Evolutionary conservation across 1,140 invertebrate species (phyloP).

Genomic region (Pachyrhynchus sulphureomaculatus): DNA sequence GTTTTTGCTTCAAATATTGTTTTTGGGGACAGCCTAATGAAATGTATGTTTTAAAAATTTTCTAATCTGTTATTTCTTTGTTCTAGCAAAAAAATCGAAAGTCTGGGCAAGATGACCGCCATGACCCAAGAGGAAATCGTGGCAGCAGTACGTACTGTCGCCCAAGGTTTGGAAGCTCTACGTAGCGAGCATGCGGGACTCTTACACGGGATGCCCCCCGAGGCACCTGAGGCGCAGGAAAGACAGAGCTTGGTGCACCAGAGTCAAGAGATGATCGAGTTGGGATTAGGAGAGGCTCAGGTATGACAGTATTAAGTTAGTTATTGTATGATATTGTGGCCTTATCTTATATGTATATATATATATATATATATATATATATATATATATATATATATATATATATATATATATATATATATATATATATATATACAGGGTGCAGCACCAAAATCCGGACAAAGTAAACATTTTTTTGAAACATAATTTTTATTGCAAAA

Average conservation of each 20-base stretch:
- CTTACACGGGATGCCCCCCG: constrained; percentile 74
- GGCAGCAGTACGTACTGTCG: constrained; percentile 91
- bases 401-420: no score
- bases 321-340: no score
- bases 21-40: no score
- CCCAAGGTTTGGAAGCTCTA: constrained; percentile 92
- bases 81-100: constrained; percentile 84
- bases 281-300: constrained; percentile 94
- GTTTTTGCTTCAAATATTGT: neutral
- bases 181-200: constrained; percentile 92
- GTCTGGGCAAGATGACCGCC: constrained; percentile 94
- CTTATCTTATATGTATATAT: no score
- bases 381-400: no score
- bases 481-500: no score
- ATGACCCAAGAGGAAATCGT: constrained; percentile 99
- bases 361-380: no score
- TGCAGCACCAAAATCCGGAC: no score
- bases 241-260: constrained; percentile 78
- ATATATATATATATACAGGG: no score
- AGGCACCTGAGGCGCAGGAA: constrained; percentile 53
- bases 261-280: constrained; percentile 94
- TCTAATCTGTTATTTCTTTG: constrained; percentile 16
- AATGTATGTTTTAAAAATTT: neutral
- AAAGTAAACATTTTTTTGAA: no score
- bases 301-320: constrained; percentile 57